Evolutionary conservation across 2,888 invertebrate species (phyloP), one percentile per base, ranked within the genome.

Genomic region (Anorthoa munda): DNA sequence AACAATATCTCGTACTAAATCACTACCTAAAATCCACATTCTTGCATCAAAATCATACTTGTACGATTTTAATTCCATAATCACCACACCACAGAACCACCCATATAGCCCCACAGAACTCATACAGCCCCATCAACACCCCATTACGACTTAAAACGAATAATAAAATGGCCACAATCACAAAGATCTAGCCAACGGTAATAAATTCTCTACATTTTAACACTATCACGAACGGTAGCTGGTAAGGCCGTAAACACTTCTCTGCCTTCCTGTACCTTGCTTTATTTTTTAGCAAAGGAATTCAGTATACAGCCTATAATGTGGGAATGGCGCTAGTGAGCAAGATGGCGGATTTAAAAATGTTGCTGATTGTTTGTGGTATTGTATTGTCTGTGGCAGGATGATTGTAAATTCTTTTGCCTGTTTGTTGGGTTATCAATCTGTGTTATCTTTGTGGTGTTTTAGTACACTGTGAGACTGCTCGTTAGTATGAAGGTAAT

Each of bases 211-310:
- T 72, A 82, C 86, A 70, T 82, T 83, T 75, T 85, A 83, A 81
- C 80, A 83, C 83, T 87, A 88, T 87, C 90, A 75, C 63, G 72
- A 79, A 81, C 81, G 67, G 76, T 58, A 69, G 87, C 93, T 83
- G 92, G 92, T 94, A 94, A 26, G 51, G 86, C 92, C 83, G 92
- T 95, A 95, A 95, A 95, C 94, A 93, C 93, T 94, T 93, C 94
- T 91, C 87, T 87, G 83, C 86, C 86, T 94, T 94, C 94, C 94
- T 92, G 92, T 89, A 87, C 89, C 88, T 84, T 71, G 84, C 77
- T 89, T 88, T 87, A 88, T 89, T 87, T 87, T 85, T 85, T 80
- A 64, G 77, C 77, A 82, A 85, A 85, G 84, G 88, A 89, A 88
- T 90, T 90, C 84, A 87, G 82, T 86, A 53, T 75, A 72, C 70